Percentiles rank a stretch among this genome's conserved stretches.
Conservation (phyloP, 2,888 invertebrate genomes). For the Hirtodrosophila trivittata region DNA sequence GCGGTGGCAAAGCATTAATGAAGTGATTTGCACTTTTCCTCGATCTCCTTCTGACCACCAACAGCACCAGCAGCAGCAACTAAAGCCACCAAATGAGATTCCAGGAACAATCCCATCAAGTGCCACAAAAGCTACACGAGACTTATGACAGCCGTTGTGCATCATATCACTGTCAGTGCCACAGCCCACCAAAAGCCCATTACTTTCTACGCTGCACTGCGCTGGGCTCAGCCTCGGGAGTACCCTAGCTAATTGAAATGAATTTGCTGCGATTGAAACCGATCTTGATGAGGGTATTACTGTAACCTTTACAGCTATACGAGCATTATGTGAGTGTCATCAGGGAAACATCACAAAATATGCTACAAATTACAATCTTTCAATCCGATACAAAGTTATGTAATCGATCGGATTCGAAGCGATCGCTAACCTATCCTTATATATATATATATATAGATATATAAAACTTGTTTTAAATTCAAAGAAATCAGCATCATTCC, state of each 20-base stretch:
- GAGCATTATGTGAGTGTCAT: slow-evolving; percentile 1
- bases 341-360: no score
- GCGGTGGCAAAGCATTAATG: slow-evolving; percentile 60
- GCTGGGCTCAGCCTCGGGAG: slow-evolving; percentile 1
- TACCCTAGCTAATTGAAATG: slow-evolving; percentile 55
- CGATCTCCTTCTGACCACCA: slow-evolving; percentile 65
- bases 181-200: slow-evolving; percentile 1
- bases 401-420: no score
- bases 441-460: no score
- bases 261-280: slow-evolving; percentile 26
- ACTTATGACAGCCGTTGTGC: slow-evolving; percentile 72
- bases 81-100: slow-evolving; percentile 37
- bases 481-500: no score
- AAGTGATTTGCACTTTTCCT: slow-evolving; percentile 73
- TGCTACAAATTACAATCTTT: no score
- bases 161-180: slow-evolving; percentile 64
- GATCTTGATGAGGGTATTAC: slow-evolving; percentile 27
- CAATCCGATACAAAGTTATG: no score
- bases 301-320: neutral
- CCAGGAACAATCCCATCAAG: slow-evolving; percentile 69
- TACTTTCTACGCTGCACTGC: no score
- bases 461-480: no score
- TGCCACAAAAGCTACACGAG: slow-evolving; percentile 56
- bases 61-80: slow-evolving; percentile 14
- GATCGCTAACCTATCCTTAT: no score